Base-by-base conservation (phyloP, 2,888 invertebrate species). In the Lasius fuliginosus region DNA sequence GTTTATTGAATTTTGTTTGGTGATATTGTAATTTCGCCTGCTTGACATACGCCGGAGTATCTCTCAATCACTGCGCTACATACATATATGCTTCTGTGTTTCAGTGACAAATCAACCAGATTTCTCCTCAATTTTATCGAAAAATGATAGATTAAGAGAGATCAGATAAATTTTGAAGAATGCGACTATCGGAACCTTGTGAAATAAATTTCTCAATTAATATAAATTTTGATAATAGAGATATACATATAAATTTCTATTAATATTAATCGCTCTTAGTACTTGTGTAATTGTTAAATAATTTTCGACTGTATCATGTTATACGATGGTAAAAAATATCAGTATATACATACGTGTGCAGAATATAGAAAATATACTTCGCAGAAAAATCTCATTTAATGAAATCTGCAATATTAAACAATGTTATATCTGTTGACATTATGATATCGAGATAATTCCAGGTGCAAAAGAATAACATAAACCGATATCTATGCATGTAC, bases 1-100 rank as follows among this genome's bases (percentile, higher is more conserved):
- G 92, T 92, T 93, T 92, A 93, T 92, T 89, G 91, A 91, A 93
- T 92, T 93, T 92, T 91, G 90, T 92, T 93, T 92, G 91, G 92
- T 53, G 77, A 71, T 93, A 92, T 92, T 93, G 92, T 92, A 92
- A 92, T 91, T 91, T 88, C 83, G 84, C 81, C 87, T 87, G 83
- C 85, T 84, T 83, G 76, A 75, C 82, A 81, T 81, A 62, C 73
- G 73, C 42, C 58, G 8, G 71, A 49, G 73, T 73, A 73, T 87
- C 86, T 85, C 79, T 84, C 85, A 83, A 86, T 84, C 85, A 86
- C 85, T 81, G n/a, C 64, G 49, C 18, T 56, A 46, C 79, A 62
- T 82, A 53, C 79, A 62, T 82, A 53, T n/a, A 71, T 56, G 71
- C 76, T 85, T 84, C n/a, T 18, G 56, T 58, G 30, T 58, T 42